A percentile compares a stretch with the other conserved stretches of the same genome.
Evolutionary conservation across 2,888 invertebrate genomes (phyloP).

Genomic region (Epistrophe eligans): DNA sequence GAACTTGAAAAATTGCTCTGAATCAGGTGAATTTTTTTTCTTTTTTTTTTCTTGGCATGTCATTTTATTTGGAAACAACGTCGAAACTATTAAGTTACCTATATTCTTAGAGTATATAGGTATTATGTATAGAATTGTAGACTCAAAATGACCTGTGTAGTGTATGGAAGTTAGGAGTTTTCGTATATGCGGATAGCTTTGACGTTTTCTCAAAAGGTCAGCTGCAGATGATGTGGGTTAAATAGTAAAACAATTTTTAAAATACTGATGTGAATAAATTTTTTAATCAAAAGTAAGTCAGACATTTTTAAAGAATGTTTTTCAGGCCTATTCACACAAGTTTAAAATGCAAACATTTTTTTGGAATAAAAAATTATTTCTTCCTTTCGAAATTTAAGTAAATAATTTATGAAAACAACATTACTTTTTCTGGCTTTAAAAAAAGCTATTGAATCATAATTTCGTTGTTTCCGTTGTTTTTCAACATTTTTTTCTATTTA

Average conservation of each 20-base stretch:
- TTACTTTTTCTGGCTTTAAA: too few species aligned
- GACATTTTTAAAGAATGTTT: background rate
- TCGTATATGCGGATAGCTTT: background rate
- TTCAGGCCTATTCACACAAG: too few species aligned
- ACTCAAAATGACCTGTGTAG: background rate
- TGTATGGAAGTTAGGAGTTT: background rate
- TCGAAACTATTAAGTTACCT: background rate
- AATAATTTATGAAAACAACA: too few species aligned
- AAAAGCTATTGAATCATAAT: too few species aligned
- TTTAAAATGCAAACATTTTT: too few species aligned
- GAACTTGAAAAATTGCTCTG: constrained; percentile 46
- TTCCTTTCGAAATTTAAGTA: too few species aligned
- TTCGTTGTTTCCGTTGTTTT: too few species aligned
- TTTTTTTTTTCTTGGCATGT: constrained; percentile 32
- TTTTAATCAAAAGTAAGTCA: background rate
- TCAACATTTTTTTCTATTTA: too few species aligned
- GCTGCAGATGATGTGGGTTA: background rate
- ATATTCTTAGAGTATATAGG: background rate
- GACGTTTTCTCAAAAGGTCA: constrained; percentile 7
- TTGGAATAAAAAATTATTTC: too few species aligned
- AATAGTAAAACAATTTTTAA: background rate
- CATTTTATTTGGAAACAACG: constrained; percentile 1
- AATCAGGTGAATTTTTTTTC: constrained; percentile 35
- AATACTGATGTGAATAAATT: background rate
- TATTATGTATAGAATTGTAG: too few species aligned